These are phyloP conservation scores for Oriolus oriolus DNA, from an alignment of 2,113 vertebrate species.

Conservation along the genomic window DNA sequence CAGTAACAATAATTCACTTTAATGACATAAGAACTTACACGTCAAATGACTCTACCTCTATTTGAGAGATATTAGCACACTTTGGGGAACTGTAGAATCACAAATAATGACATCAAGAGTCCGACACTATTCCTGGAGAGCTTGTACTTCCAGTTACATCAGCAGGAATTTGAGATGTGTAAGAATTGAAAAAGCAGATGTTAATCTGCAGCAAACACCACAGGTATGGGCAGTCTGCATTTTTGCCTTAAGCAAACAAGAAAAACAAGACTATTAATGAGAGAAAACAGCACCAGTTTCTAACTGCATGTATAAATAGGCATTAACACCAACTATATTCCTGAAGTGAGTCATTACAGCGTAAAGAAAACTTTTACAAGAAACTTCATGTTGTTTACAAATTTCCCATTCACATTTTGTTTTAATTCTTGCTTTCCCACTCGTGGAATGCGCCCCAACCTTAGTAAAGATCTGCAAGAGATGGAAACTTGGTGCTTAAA, in stretches of 20 bases:
- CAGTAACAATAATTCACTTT: slow-evolving; percentile 30
- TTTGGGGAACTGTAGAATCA: neutral
- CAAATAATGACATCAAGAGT: neutral
- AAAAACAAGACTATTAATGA: slow-evolving; percentile 53
- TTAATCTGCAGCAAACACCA: slow-evolving; percentile 37
- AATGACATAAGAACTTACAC: slow-evolving; percentile 39
- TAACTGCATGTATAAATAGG: slow-evolving; percentile 54
- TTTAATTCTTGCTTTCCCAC: neutral
- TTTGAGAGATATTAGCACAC: neutral
- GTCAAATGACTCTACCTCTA: neutral
- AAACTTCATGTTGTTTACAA: neutral
- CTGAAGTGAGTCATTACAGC: neutral
- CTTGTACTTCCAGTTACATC: neutral
- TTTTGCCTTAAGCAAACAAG: slow-evolving; percentile 65
- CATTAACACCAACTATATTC: slow-evolving; percentile 2
- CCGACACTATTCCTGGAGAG: neutral
- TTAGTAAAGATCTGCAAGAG: neutral
- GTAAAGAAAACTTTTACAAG: slow-evolving; percentile 10
- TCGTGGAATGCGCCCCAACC: neutral
- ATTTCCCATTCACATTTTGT: neutral
- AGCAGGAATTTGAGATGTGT: neutral
- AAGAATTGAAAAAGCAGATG: slow-evolving; percentile 48
- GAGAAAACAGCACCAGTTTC: slow-evolving; percentile 39
- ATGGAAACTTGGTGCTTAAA: neutral
- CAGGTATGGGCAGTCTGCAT: slow-evolving; percentile 56